Percentiles rank a stretch among this genome's conserved stretches.
Conservation (phyloP, 2,888 invertebrate species). For the Xanthorhoe designata region DNA sequence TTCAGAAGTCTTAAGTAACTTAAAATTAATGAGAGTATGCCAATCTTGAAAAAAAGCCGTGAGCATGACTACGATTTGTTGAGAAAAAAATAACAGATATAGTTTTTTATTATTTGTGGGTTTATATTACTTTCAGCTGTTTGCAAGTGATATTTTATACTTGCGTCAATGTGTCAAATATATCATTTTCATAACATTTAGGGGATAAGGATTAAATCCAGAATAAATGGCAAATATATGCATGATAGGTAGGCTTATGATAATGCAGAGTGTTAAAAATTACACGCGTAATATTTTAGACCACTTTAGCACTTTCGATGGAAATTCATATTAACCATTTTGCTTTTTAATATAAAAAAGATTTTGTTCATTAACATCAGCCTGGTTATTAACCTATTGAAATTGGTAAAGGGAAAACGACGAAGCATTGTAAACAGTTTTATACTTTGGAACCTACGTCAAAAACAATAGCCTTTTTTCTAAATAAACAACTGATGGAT, state of each 20-base stretch:
- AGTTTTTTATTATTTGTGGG: background rate
- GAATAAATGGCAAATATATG: slow-evolving; percentile 16
- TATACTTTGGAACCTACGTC: too few species aligned
- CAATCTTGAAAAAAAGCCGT: too few species aligned
- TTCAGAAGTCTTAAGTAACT: too few species aligned
- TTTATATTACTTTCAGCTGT: background rate
- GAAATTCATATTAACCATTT: background rate
- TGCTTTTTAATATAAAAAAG: background rate
- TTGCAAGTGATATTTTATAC: slow-evolving; percentile 8
- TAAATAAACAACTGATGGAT: too few species aligned
- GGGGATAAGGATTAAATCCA: slow-evolving; percentile 14
- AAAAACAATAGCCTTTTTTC: too few species aligned
- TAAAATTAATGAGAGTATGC: too few species aligned
- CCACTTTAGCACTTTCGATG: background rate
- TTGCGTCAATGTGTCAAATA: slow-evolving; percentile 11
- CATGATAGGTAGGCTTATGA: slow-evolving; percentile 1
- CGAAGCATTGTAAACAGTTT: too few species aligned
- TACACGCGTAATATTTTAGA: slow-evolving; percentile 1
- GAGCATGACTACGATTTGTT: too few species aligned
- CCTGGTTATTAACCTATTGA: too few species aligned
- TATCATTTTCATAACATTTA: slow-evolving; percentile 21
- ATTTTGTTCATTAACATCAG: background rate
- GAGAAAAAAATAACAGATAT: background rate
- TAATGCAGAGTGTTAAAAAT: slow-evolving; percentile 8
- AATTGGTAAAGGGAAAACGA: too few species aligned